These are phyloP conservation scores for Volucella bombylans DNA, from an alignment of 2,888 invertebrate genomes.

Conservation along the genomic window DNA sequence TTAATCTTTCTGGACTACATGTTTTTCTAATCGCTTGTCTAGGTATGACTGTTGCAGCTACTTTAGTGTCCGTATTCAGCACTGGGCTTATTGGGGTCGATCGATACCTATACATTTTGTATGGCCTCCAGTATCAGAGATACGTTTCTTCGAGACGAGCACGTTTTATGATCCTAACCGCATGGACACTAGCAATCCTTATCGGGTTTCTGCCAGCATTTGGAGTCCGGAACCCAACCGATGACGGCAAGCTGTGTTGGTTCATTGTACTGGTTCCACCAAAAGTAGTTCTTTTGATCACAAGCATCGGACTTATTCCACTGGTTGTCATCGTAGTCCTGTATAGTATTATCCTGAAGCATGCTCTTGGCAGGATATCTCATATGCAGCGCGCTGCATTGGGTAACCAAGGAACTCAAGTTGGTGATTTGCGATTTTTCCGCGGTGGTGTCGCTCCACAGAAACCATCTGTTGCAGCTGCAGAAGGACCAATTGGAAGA, in stretches of 20 bases:
- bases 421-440: constrained; percentile 78
- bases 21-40: constrained; percentile 65
- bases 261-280: constrained; percentile 85
- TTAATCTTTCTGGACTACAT: constrained; percentile 5
- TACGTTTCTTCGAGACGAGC: constrained; percentile 85
- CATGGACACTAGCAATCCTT: constrained; percentile 85
- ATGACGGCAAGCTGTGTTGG: constrained; percentile 84
- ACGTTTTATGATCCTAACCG: constrained; percentile 83
- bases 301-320: constrained; percentile 84
- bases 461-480: constrained; percentile 4
- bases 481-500: constrained; percentile 14
- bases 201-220: constrained; percentile 85
- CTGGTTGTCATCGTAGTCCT: constrained; percentile 82
- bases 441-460: constrained; percentile 73
- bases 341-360: constrained; percentile 85
- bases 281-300: constrained; percentile 84
- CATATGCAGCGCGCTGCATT: constrained; percentile 82
- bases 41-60: constrained; percentile 86
- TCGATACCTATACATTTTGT: constrained; percentile 86
- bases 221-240: constrained; percentile 84
- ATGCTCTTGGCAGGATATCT: constrained; percentile 84
- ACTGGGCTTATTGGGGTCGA: constrained; percentile 86
- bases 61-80: constrained; percentile 86
- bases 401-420: constrained; percentile 77
- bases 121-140: constrained; percentile 86